These are phyloP conservation scores for Trachemys scripta DNA, from an alignment of 2,113 vertebrate genomes.

Conservation along the genomic window DNA sequence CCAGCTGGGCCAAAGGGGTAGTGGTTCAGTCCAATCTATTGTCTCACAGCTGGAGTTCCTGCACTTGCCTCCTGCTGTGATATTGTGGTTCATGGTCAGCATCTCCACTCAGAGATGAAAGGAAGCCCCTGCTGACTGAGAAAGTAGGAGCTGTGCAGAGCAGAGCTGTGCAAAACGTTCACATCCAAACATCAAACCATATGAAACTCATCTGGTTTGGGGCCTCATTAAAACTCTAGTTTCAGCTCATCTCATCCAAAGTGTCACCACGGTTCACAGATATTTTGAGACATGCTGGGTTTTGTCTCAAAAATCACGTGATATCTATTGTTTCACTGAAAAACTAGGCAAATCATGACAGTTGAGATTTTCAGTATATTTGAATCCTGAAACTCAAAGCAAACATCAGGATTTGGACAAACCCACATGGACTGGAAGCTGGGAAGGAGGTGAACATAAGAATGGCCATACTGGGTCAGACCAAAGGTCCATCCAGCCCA, in stretches of 20 bases:
- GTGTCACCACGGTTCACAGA: no score
- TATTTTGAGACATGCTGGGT: not conserved
- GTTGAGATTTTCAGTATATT: not conserved
- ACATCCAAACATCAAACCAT: not conserved
- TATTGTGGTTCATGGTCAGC: not conserved
- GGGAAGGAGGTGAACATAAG: not conserved
- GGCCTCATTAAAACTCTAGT: not conserved
- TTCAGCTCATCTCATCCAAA: no score
- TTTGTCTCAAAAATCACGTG: not conserved
- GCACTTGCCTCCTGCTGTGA: not conserved
- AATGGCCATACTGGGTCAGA: no score
- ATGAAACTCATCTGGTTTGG: not conserved
- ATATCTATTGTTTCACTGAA: not conserved
- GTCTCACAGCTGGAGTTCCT: not conserved
- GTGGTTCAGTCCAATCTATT: not conserved
- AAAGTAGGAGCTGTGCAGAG: not conserved
- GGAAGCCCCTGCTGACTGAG: not conserved
- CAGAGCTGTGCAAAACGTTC: not conserved
- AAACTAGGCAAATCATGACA: fast-evolving
- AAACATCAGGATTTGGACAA: fast-evolving
- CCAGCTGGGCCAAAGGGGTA: not conserved
- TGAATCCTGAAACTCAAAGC: not conserved
- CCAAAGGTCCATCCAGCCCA: no score
- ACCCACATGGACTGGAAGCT: fast-evolving
- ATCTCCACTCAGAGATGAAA: not conserved